phyloP scores from a whole-genome alignment of 2,888 invertebrate species.

The Pedicia rivosa region DNA sequence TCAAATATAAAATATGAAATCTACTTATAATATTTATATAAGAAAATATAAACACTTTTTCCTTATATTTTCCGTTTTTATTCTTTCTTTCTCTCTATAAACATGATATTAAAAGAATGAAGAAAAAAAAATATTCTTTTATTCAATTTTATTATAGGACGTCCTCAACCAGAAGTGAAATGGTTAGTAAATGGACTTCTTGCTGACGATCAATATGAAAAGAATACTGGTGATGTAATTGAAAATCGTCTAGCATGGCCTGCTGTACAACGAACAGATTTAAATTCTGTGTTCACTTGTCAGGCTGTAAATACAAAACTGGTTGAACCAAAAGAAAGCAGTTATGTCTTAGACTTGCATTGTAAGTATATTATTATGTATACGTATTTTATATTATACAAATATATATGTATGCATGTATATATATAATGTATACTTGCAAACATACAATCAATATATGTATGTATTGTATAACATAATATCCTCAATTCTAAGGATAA shows the following conservation, averaged over 20 bases:
- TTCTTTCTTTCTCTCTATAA: too few species aligned
- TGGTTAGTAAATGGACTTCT: slow-evolving; percentile 70
- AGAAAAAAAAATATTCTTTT: not conserved
- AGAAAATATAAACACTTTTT: too few species aligned
- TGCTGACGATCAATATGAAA: slow-evolving; percentile 69
- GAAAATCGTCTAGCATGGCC: slow-evolving; percentile 67
- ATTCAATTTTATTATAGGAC: slow-evolving; percentile 34
- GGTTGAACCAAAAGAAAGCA: slow-evolving; percentile 61
- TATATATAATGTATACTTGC: not conserved
- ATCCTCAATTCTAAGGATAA: too few species aligned
- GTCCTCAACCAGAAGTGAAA: slow-evolving; percentile 65
- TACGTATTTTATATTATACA: not conserved
- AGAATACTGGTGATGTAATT: slow-evolving; percentile 72
- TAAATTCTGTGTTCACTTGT: slow-evolving; percentile 75
- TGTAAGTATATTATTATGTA: slow-evolving; percentile 40
- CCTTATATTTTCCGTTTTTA: too few species aligned
- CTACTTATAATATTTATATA: too few species aligned
- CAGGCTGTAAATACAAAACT: slow-evolving; percentile 74
- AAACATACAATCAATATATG: too few species aligned
- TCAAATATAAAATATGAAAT: too few species aligned
- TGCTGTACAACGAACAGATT: slow-evolving; percentile 57
- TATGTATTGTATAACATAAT: too few species aligned
- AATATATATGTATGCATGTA: not conserved
- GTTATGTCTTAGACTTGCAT: slow-evolving; percentile 60
- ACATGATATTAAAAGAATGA: not conserved